Base-by-base conservation (phyloP, 2,797 vertebrate species). In the Coluber constrictor region DNA sequence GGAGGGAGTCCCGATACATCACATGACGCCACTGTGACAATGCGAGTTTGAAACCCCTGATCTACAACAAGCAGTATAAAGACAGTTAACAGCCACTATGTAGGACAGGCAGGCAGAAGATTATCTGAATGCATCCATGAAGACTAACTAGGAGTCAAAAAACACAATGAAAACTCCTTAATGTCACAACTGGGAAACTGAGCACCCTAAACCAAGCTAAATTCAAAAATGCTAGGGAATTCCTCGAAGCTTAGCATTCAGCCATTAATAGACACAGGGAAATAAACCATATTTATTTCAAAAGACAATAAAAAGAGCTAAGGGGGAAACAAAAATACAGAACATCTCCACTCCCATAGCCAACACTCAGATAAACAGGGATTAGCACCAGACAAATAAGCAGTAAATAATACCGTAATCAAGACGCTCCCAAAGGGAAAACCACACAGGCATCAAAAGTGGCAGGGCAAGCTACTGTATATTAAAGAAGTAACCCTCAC, bases 21-120 rank as follows among this genome's bases (percentile, higher is more conserved):
- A 27, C 1, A 0, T 61, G 60, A 61, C 11, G 0, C 10, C 10
- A 4, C 4, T 10, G 4, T 63, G 61, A 63, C 1, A 0, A 27
- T 27, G 27, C 10, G 11, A 63, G 27, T 63, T 61, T 61, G 60
- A 27, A 10, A 27, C 8, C 10, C 3, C 25, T 63, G 61, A 63
- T 11, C 27, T 29, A 83, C 15, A 74, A 83, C 74, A 43, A 25
- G 47, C 4, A 83, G 9, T 83, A 12, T 47, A 47, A 83, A 43
- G 74, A 83, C 20, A 47, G 74, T 47, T 47, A 83, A 83, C 20
- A 83, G 74, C 37, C 74, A 5, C 79, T 83, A 47, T 12, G 37
- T 83, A 83, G 74, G 37, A 43, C 20, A 43, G 37, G 10, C 18
- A 25, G 43, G 20, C 79, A 83, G 43, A 74, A 74, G 7, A 25